Evolutionary conservation across 1,140 invertebrate genomes (phyloP), one percentile per base, ranked within the genome.

Genomic region (Brachionus calyciflorus): DNA sequence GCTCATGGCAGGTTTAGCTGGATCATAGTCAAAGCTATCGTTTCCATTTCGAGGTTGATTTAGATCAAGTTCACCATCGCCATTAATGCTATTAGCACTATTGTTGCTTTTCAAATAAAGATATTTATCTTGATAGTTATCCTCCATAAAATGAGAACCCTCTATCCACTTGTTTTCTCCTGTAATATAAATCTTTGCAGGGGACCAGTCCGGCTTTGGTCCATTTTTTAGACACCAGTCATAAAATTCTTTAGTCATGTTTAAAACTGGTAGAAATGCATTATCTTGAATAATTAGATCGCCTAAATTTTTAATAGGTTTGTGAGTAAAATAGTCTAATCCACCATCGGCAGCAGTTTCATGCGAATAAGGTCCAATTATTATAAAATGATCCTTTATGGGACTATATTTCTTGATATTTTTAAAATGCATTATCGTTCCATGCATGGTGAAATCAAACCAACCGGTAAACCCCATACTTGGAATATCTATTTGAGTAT

Each of bases 221-320:
- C n/a, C n/a, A n/a, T n/a, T n/a, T n/a, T n/a, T n/a, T n/a, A n/a
- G n/a, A n/a, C n/a, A n/a, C n/a, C n/a, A 73, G 17, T 73, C 21
- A 48, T 17, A 73, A 53, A 73, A 73, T 12, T 73, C 68, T n/a
- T 9, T 19, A 2, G 68, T 73, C 17, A 73, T 48, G 28, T 73
- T 73, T 24, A 51, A 37, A 28, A 17, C 68, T 53, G 68, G 68
- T 7, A 73, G 12, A 10, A 73, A 17, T 19, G 44, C 41, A 73
- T 73, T 73, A 3, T n/a, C 12, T 19, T 19, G 19, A 12, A 73
- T 1, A 6, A 17, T 1, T 19, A 73, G n/a, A 37, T 73, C 68
- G 19, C 68, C 68, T 10, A 73, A 21, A 49, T 46, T 21, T 73
- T 28, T 3, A n/a, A 51, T 53, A 3, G 68, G 68, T 48, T 51